phyloP scores from a whole-genome alignment of 2,113 vertebrate species.

The Meleagris gallopavo region DNA sequence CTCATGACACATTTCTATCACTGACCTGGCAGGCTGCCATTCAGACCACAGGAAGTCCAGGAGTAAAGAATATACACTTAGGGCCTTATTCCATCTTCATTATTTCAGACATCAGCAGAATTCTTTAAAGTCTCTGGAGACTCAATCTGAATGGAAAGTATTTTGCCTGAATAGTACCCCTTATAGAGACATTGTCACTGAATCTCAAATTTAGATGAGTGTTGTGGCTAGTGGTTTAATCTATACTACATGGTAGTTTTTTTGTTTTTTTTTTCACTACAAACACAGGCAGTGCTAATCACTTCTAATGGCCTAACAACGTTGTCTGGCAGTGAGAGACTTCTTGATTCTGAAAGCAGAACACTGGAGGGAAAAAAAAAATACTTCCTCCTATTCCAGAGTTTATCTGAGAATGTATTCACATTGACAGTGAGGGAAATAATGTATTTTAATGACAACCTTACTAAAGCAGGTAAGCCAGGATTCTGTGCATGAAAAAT shows the following conservation, averaged over 20 bases:
- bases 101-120: slow-evolving; percentile 30
- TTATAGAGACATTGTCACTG: slow-evolving; percentile 53
- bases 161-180: slow-evolving; percentile 58
- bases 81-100: slow-evolving; percentile 49
- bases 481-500: neutral
- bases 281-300: slow-evolving; percentile 1
- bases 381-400: neutral
- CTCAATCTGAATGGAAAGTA: slow-evolving; percentile 56
- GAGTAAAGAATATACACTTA: slow-evolving; percentile 33
- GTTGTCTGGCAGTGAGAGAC: slow-evolving; percentile 9
- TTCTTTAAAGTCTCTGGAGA: slow-evolving; percentile 36
- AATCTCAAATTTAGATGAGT: slow-evolving; percentile 53
- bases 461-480: neutral
- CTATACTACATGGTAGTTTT: neutral
- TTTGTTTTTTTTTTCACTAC: neutral
- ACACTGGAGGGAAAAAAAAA: neutral
- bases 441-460: neutral
- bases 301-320: slow-evolving; percentile 4
- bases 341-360: slow-evolving; percentile 18
- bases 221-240: slow-evolving; percentile 59
- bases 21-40: slow-evolving; percentile 46
- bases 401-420: neutral
- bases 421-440: neutral
- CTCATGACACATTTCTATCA: neutral
- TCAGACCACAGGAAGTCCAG: slow-evolving; percentile 49